Evolutionary conservation across 1,140 invertebrate genomes (phyloP).

Genomic region (Drosophila micromelanica): DNA sequence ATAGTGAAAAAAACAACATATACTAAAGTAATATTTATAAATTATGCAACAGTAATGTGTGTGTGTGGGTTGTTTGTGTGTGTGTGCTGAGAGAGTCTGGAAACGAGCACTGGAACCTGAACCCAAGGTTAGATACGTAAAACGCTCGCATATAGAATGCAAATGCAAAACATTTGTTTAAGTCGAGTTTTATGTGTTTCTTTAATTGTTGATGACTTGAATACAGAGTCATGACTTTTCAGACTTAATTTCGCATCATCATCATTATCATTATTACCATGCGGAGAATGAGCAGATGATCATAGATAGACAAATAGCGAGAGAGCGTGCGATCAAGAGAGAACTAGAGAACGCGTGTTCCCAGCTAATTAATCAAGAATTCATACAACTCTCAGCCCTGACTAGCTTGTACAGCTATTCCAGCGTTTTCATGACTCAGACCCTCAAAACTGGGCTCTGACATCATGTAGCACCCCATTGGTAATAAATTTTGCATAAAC

Average conservation of each 20-base stretch:
- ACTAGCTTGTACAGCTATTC: conserved; percentile 33
- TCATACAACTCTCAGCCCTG: conserved; percentile 22
- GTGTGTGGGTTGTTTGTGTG: background rate
- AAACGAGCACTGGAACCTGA: conserved; percentile 7
- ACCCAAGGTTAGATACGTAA: conserved; percentile 36
- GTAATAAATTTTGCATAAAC: conserved; percentile 16
- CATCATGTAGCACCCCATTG: conserved; percentile 25
- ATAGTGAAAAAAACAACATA: conserved; percentile 22
- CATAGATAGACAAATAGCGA: conserved; percentile 7
- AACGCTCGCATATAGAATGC: conserved; percentile 33
- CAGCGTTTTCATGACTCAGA: conserved; percentile 30
- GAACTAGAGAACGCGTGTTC: conserved; percentile 44
- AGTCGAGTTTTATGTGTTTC: conserved; percentile 27
- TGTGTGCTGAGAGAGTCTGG: conserved; percentile 1
- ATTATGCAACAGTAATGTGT: conserved; percentile 18
- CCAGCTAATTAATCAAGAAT: conserved; percentile 75
- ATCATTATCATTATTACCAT: conserved; percentile 25
- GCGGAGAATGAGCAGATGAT: conserved; percentile 4
- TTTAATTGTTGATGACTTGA: conserved; percentile 41
- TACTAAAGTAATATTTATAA: conserved; percentile 40
- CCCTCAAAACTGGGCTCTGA: conserved; percentile 25
- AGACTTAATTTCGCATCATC: conserved; percentile 34
- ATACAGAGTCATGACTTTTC: conserved; percentile 22
- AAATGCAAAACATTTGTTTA: conserved; percentile 45
- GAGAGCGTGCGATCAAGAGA: conserved; percentile 1